Conservation (phyloP, 2,113 vertebrate genomes). For the Mixornis gularis region DNA sequence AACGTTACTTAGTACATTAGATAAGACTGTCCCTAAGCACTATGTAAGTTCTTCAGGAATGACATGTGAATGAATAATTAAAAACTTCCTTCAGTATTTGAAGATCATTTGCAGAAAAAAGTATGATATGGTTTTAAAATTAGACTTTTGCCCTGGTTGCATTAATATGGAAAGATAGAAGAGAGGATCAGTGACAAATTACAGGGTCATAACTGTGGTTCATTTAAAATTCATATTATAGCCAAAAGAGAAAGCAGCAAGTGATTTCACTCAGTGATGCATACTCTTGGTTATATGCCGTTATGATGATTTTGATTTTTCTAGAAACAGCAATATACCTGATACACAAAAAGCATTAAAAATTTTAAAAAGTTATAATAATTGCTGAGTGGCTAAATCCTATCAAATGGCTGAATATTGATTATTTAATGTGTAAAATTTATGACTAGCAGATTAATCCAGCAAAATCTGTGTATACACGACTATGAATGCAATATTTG, state of each 20-base stretch:
- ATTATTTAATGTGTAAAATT: neutral
- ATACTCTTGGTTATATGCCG: rapidly evolving
- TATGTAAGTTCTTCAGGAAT: neutral
- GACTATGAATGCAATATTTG: neutral
- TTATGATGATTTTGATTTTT: neutral
- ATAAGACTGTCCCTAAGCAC: neutral
- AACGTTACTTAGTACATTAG: neutral
- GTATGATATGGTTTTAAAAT: neutral
- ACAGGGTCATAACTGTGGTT: neutral
- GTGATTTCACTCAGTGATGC: neutral
- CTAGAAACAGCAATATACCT: neutral
- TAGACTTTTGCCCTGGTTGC: neutral
- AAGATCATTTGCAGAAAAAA: neutral
- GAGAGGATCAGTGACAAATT: neutral
- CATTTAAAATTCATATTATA: neutral
- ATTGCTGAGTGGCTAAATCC: neutral
- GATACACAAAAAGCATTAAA: neutral
- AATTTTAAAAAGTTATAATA: neutral
- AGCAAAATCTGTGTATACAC: neutral
- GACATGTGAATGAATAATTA: neutral
- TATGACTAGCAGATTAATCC: neutral
- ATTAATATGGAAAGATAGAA: neutral
- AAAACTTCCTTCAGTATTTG: neutral
- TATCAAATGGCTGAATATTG: neutral
- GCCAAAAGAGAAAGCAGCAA: neutral